phyloP scores from a whole-genome alignment of 2,797 vertebrate species.

The Eremophila alpestris region DNA sequence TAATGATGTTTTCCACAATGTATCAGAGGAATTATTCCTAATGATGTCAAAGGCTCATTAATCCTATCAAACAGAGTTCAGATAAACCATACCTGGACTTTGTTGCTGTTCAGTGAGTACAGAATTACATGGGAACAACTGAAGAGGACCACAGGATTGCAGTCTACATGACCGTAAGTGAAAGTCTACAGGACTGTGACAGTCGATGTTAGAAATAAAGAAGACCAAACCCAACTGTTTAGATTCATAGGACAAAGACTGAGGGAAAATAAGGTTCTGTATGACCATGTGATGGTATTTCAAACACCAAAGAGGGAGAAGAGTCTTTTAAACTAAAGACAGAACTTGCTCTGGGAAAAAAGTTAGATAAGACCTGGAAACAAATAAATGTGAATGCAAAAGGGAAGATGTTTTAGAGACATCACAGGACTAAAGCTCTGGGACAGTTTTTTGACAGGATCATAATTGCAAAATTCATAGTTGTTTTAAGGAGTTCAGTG shows the following conservation, averaged over 20 bases:
- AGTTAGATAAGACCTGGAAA: neutral
- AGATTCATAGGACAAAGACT: neutral
- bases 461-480: neutral
- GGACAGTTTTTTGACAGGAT: neutral
- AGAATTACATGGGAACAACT: neutral
- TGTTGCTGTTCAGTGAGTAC: neutral
- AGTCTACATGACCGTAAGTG: neutral
- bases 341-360: neutral
- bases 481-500: neutral
- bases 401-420: neutral
- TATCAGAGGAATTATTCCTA: neutral
- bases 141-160: neutral
- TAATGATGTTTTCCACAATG: neutral
- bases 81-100: neutral
- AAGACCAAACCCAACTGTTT: neutral
- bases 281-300: neutral
- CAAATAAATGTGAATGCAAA: neutral
- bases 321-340: neutral
- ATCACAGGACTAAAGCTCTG: neutral
- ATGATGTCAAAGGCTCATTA: neutral
- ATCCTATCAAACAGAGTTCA: neutral
- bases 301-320: neutral
- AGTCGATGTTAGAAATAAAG: neutral
- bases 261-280: neutral
- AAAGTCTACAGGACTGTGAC: neutral